These are phyloP conservation scores for Stenopsyche tienmushanensis DNA, from an alignment of 1,140 invertebrate species.

Conservation along the genomic window DNA sequence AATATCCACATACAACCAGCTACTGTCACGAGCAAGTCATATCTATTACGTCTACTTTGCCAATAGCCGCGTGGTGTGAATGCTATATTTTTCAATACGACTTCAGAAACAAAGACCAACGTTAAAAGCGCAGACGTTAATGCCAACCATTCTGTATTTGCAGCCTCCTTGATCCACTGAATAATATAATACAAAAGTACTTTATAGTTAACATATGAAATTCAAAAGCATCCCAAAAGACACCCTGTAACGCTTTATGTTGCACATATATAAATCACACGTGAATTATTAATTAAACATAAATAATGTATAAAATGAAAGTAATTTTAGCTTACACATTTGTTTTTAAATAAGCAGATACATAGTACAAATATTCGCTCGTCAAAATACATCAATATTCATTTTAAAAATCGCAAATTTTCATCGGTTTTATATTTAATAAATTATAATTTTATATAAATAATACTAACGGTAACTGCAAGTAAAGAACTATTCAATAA, in stretches of 20 bases:
- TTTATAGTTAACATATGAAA: slow-evolving; percentile 16
- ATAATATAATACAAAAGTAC: slow-evolving; percentile 44
- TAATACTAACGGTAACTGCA: slow-evolving; percentile 75
- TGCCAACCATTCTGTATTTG: slow-evolving; percentile 78
- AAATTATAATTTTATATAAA: not conserved
- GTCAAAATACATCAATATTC: not conserved
- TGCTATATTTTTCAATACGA: slow-evolving; percentile 98
- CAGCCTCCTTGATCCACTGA: slow-evolving; percentile 81
- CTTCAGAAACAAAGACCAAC: slow-evolving; percentile 86
- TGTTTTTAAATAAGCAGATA: not conserved
- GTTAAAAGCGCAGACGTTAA: slow-evolving; percentile 84
- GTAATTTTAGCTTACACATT: not conserved
- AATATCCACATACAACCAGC: slow-evolving; percentile 96
- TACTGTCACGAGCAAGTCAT: slow-evolving; percentile 96
- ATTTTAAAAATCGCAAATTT: not conserved
- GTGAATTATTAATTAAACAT: too few relatives aligned
- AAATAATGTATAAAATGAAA: not conserved
- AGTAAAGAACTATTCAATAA: slow-evolving; percentile 90
- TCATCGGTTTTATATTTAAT: not conserved
- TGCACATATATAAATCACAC: too few relatives aligned
- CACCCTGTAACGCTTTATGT: not conserved
- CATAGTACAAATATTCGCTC: not conserved
- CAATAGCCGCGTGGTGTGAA: slow-evolving; percentile 98
- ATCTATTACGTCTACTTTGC: slow-evolving; percentile 96
- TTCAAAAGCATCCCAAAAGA: not conserved